Base-by-base conservation (phyloP, 2,888 invertebrate genomes). In the Sphaerophoria taeniata region DNA sequence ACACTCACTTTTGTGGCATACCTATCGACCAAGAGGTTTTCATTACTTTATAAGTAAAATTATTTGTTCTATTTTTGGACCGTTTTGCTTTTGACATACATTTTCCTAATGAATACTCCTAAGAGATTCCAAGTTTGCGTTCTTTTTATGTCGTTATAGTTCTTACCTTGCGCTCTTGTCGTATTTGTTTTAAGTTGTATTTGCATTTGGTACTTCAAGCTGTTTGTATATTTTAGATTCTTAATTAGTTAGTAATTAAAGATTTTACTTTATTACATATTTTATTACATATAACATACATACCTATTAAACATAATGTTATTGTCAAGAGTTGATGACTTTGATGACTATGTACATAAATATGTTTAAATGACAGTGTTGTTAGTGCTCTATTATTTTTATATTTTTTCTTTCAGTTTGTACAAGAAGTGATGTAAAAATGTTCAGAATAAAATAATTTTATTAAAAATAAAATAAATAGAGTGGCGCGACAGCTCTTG, bases 161-260 rank as follows among this genome's bases (percentile, higher is more conserved):
- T 43, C 12, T 0, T 43, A 3, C 43, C 12, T 12, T 43, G 9
- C 9, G 11, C 9, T 43, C 12, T 43, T 43, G 9, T 43, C 6
- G 43, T 9, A 9, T 11, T 12, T 11, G 11, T 43, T 43, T 43
- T 12, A 43, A 9, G 24, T 24, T 24, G 24, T 24, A 24, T 24
- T 24, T 24, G 2, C 24, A 24, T 43, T 43, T 43, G 43, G 6
- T 43, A 43, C 12, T 7, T 43, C 2, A 9, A 9, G 43, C 6
- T 51, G 51, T 49, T 51, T 33, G 71, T 69, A 77, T 73, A 82
- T 72, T 77, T 82, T 76, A 77, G 71, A 72, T 58, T 60, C 71
- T 71, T 82, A 82, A 82, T 82, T 82, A 82, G 82, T 82, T 45
- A 61, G 55, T 49, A 82, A 82, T 67, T 82, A 77, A 82, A 77